These are phyloP conservation scores for Hippocampus comes DNA, from an alignment of 2,113 vertebrate genomes.

Conservation along the genomic window DNA sequence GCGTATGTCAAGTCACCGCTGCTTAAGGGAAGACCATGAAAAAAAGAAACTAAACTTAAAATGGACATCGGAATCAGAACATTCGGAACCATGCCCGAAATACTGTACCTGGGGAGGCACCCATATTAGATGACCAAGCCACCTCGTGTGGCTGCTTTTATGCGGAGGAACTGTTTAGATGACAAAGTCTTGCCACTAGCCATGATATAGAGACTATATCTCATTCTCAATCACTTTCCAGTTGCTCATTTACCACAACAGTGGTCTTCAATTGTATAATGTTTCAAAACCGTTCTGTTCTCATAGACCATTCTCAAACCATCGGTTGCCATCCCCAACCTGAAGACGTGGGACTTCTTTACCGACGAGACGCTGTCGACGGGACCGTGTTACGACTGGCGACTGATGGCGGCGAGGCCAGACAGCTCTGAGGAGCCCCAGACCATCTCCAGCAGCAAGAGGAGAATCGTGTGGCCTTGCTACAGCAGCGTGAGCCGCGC, in stretches of 20 bases:
- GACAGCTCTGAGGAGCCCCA: slow-evolving; percentile 74
- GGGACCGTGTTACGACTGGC: slow-evolving; percentile 91
- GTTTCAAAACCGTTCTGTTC: background rate
- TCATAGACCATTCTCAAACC: slow-evolving; percentile 82
- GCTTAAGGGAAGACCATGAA: too few relatives aligned
- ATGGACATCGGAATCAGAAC: too few relatives aligned
- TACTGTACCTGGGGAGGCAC: too few relatives aligned
- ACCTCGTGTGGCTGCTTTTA: background rate
- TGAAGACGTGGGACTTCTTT: slow-evolving; percentile 95
- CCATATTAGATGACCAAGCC: too few relatives aligned
- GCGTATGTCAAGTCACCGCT: too few relatives aligned
- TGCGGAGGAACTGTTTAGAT: background rate
- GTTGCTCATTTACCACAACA: background rate
- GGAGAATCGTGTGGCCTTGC: slow-evolving; percentile 94
- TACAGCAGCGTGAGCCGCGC: slow-evolving; percentile 83
- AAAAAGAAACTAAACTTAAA: too few relatives aligned
- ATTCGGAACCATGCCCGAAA: too few relatives aligned
- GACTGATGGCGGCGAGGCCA: slow-evolving; percentile 73
- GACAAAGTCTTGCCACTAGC: background rate
- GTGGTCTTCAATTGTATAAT: background rate
- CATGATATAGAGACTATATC: background rate
- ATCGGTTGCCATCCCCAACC: slow-evolving; percentile 81
- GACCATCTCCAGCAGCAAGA: slow-evolving; percentile 74
- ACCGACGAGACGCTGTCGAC: slow-evolving; percentile 88
- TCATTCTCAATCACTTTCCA: background rate